Evolutionary conservation across 2,797 vertebrate genomes (phyloP), one percentile per base, ranked within the genome.

Genomic region (Phylloscopus collybita): DNA sequence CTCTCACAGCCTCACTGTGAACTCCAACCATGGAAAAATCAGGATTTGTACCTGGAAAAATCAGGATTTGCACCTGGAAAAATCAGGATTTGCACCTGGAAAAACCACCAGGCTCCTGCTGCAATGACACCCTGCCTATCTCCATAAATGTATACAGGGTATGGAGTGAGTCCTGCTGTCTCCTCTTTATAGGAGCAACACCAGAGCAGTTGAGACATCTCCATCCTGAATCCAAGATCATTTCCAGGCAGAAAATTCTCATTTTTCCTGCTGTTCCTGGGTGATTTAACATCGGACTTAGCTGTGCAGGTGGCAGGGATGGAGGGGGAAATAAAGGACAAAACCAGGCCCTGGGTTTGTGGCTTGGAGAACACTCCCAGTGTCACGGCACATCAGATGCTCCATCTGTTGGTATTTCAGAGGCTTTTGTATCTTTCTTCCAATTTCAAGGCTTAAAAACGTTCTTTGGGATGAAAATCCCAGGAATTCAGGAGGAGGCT

Each of bases 401-500:
- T 84, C 56, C 30, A 13, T 0, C 5, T 12, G 67, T 26, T 66
- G 80, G 47, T 49, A 90, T 79, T 89, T 76, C 87, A 82, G 74
- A 91, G n/a, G n/a, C 45, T 96, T 94, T 56, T 3, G 2, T 32
- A 18, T 30, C 72, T 86, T 78, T 65, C 29, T 86, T 66, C 82
- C 65, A 40, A 64, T 93, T 93, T 73, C 80, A 88, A 87, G 71
- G 85, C 49, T 89, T 60, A 51, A 72, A 83, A 93, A 36, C 0
- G 0, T 60, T 91, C 18, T n/a, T 50, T 50, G 74, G 56, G 60
- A 86, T 92, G 60, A 78, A 60, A 88, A 59, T 47, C 49, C 27
- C 81, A 69, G 89, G 47, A 81, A 91, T 80, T 89, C 57, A 40
- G 75, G 76, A 18, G 71, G 40, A 91, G 90, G 59, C 15, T 72